Evolutionary conservation across 2,113 vertebrate genomes (phyloP), one percentile per base, ranked within the genome.

Genomic region (Limnothrissa miodon): DNA sequence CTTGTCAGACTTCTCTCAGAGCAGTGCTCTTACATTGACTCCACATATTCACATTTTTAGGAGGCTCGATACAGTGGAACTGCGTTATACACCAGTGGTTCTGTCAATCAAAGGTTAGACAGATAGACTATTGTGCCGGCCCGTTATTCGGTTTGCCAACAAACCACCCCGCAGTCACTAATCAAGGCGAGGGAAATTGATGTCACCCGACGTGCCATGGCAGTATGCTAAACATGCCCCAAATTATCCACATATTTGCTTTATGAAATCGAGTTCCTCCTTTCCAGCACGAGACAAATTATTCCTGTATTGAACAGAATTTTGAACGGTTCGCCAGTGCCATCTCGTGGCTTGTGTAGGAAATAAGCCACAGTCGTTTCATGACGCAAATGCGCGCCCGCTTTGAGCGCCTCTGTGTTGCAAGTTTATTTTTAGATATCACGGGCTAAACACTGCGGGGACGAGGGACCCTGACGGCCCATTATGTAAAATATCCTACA

Each of bases 211-310:
- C 25, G 23, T 70, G 62, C 9, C 29, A 23, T 56, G 19, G 3
- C 51, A 21, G 33, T 74, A 29, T 74, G 66, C 29, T 74, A 74
- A 74, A 74, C 66, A 74, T 36, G 66, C 33, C 66, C 66, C 29
- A 74, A 74, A 36, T 74, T 29, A 36, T 74, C 33, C 66, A 33
- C 29, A 74, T 74, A 74, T 36, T 74, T 74, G 66, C 66, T 36
- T 36, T 36, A 36, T 74, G 66, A 74, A 74, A 74, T 74, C 29
- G 33, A 74, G 29, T 29, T 4, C 66, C 66, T 36, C 13, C 13
- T 29, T 36, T 74, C 33, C 29, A 17, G 66, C 15, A 13, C 33
- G 66, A 17, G 66, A 74, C 66, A 23, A 1, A 2, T 1, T 23
- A 56, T 56, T 21, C 21, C 5, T 23, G 21, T 56, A 5, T 29